Conservation (phyloP, 1,140 invertebrate genomes). For the Steinernema feltiae region DNA sequence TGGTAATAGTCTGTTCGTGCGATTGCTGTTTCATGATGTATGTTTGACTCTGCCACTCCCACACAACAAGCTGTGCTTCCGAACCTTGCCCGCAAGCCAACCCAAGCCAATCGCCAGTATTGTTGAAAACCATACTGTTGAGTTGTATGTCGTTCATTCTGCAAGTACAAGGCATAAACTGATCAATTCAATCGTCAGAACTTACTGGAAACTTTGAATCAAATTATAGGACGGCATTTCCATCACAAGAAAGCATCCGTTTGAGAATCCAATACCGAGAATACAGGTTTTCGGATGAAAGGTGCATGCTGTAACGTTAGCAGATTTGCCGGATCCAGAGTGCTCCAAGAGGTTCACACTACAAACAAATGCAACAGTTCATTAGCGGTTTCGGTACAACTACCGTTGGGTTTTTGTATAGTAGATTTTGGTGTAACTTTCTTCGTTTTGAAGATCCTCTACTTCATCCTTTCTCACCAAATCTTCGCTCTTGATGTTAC, state of each 20-base stretch:
- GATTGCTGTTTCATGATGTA: conserved; percentile 95
- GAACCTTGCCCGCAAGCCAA: conserved; percentile 69
- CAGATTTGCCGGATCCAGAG: conserved; percentile 5
- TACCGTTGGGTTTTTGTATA: conserved; percentile 28
- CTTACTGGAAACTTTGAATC: conserved; percentile 72
- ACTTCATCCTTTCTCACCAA: conserved; percentile 57
- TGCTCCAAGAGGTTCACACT: background rate
- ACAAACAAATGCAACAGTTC: too few species aligned
- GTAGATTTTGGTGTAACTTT: conserved; percentile 10
- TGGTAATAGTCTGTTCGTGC: conserved; percentile 62
- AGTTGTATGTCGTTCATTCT: conserved; percentile 76
- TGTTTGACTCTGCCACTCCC: conserved; percentile 99
- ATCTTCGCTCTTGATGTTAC: conserved; percentile 68
- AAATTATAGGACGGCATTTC: conserved; percentile 84
- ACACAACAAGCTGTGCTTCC: conserved; percentile 83
- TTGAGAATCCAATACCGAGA: conserved; percentile 71
- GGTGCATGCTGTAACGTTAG: conserved; percentile 20
- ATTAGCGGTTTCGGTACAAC: too few species aligned
- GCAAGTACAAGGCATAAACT: conserved; percentile 23
- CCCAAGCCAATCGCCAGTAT: conserved; percentile 87
- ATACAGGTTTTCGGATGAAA: conserved; percentile 27
- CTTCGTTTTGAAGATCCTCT: background rate
- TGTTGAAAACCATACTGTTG: conserved; percentile 73
- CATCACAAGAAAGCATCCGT: conserved; percentile 78
- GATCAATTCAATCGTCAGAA: background rate